Conservation (phyloP, 2,888 invertebrate genomes). For the Conus canariensis region DNA sequence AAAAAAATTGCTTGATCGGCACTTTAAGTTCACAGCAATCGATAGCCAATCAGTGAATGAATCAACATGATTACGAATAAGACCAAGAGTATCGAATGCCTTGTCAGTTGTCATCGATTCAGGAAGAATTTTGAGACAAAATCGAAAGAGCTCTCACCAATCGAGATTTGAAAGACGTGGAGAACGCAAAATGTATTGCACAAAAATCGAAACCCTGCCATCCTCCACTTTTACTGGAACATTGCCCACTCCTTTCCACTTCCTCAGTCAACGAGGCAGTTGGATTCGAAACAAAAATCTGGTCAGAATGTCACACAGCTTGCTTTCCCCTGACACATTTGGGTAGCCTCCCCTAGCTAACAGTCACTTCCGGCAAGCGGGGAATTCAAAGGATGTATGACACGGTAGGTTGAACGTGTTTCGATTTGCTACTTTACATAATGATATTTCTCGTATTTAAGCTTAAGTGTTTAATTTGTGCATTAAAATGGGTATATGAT, state of each 20-base stretch:
- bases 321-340: neutral
- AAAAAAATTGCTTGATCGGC: no score
- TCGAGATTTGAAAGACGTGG: neutral
- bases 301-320: neutral
- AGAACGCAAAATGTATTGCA: neutral
- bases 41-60: no score
- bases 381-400: conserved; percentile 7
- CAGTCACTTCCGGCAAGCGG: conserved; percentile 33
- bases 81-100: no score
- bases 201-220: conserved; percentile 19
- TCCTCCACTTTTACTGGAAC: neutral
- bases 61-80: no score
- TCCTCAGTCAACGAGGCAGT: neutral
- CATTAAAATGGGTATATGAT: no score
- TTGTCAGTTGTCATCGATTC: no score
- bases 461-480: no score
- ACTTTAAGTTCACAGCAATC: no score
- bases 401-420: neutral
- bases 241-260: neutral
- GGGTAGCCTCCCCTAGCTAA: neutral
- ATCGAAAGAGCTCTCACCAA: neutral
- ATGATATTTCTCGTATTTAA: no score
- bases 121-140: no score
- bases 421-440: no score
- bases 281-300: conserved; percentile 6